Evolutionary conservation across 2,888 invertebrate genomes (phyloP).

Genomic region (Pseudeuparius sepicola): DNA sequence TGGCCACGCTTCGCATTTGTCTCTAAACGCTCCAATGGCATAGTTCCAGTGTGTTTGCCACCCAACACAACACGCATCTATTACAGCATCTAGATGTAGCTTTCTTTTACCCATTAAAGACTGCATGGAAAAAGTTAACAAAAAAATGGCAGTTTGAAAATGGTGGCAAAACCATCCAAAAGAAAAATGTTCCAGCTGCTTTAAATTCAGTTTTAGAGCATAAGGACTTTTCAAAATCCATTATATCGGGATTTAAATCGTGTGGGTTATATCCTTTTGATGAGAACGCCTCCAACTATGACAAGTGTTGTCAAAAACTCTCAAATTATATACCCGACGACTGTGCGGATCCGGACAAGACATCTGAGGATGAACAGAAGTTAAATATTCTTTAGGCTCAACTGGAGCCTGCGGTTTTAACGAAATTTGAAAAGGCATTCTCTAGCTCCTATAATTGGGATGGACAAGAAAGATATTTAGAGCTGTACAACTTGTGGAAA

Average conservation of each 20-base stretch:
- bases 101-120: too few relatives aligned
- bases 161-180: neutral
- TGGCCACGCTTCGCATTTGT: conserved; percentile 14
- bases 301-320: conserved; percentile 1
- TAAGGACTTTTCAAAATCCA: conserved; percentile 2
- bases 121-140: conserved; percentile 11
- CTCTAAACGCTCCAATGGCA: conserved; percentile 12
- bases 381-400: too few relatives aligned
- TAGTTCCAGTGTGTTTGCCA: conserved; percentile 9
- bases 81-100: too few relatives aligned
- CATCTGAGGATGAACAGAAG: too few relatives aligned
- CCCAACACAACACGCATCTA: conserved; percentile 4
- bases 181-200: conserved; percentile 3
- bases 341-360: too few relatives aligned
- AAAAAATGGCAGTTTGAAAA: conserved; percentile 4
- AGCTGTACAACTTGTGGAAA: too few relatives aligned
- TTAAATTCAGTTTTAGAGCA: neutral
- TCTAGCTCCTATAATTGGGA: too few relatives aligned
- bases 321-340: too few relatives aligned
- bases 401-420: too few relatives aligned
- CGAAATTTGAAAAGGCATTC: too few relatives aligned
- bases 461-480: too few relatives aligned
- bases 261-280: conserved; percentile 3
- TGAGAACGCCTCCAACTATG: neutral
- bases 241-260: conserved; percentile 1